These are phyloP conservation scores for Anguilla obscura DNA, from an alignment of 2,797 vertebrate genomes.

Conservation along the genomic window DNA sequence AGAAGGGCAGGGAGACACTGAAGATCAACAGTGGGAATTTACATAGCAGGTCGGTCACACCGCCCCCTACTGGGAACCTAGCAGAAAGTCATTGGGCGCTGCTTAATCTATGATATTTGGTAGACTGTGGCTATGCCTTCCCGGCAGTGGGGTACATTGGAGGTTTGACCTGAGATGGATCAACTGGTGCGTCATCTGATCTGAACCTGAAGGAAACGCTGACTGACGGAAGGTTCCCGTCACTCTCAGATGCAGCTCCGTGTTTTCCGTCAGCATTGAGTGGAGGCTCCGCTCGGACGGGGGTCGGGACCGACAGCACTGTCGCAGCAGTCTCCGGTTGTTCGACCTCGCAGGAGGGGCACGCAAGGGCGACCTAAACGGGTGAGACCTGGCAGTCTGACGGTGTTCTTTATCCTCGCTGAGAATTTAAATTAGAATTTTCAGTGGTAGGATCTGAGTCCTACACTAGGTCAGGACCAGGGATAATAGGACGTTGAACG, in stretches of 20 bases:
- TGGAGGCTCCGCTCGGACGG: conserved; percentile 49
- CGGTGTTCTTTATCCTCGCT: neutral
- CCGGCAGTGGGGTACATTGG: neutral
- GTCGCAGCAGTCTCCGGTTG: conserved; percentile 62
- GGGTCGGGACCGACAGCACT: conserved; percentile 52
- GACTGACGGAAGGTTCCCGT: neutral
- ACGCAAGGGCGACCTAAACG: conserved; percentile 63
- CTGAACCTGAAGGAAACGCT: neutral
- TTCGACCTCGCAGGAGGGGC: conserved; percentile 67
- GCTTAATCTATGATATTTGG: neutral
- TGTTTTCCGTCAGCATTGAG: conserved; percentile 77
- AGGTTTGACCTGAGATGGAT: neutral
- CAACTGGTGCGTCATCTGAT: neutral
- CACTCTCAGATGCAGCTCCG: conserved; percentile 63
- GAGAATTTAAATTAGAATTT: neutral
- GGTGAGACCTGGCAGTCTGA: conserved; percentile 54
- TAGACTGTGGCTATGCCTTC: neutral
- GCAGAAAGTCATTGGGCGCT: conserved; percentile 21
- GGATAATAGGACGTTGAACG: neutral
- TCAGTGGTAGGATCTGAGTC: no score
- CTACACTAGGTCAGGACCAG: neutral
- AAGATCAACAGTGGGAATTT: conserved; percentile 45
- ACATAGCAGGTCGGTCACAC: conserved; percentile 41
- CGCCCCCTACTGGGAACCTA: neutral
- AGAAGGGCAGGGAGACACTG: conserved; percentile 57